A percentile compares a stretch with the other conserved stretches of the same genome.
phyloP scores from a whole-genome alignment of 2,888 invertebrate species.

The Horisme vitalbata region DNA sequence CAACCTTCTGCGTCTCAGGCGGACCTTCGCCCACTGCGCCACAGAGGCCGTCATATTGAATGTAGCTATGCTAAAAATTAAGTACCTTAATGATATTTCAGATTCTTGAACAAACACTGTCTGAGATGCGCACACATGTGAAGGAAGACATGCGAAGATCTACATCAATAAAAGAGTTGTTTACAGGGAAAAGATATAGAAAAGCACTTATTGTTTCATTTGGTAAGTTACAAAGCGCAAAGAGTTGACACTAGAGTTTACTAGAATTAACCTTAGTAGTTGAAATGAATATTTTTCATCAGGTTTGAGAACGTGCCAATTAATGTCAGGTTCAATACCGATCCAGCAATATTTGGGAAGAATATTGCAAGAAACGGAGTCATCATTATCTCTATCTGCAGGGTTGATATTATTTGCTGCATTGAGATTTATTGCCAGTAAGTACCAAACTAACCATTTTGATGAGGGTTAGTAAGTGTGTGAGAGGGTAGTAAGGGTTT shows the following conservation, averaged over 20 bases:
- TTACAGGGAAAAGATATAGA: constrained; percentile 73
- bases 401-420: constrained; percentile 55
- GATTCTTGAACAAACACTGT: constrained; percentile 55
- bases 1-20: too few species aligned
- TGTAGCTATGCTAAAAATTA: not conserved
- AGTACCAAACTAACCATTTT: constrained; percentile 30
- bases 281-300: constrained; percentile 27
- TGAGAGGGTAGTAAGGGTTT: too few species aligned
- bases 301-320: constrained; percentile 56
- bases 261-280: not conserved
- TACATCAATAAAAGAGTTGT: constrained; percentile 67
- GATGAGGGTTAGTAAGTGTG: too few species aligned
- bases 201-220: constrained; percentile 62
- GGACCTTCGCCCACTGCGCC: too few species aligned
- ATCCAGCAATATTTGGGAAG: constrained; percentile 57
- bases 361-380: constrained; percentile 55
- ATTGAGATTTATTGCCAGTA: constrained; percentile 53
- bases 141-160: constrained; percentile 70
- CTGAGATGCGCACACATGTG: constrained; percentile 61
- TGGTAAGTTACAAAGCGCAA: constrained; percentile 45
- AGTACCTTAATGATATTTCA: constrained; percentile 32
- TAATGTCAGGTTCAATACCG: constrained; percentile 51
- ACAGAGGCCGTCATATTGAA: too few species aligned
- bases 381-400: constrained; percentile 41
- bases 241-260: not conserved